A percentile compares a stretch with the other conserved stretches of the same genome.
Conservation (phyloP, 2,797 vertebrate species). For the Danio jaintianensis region DNA sequence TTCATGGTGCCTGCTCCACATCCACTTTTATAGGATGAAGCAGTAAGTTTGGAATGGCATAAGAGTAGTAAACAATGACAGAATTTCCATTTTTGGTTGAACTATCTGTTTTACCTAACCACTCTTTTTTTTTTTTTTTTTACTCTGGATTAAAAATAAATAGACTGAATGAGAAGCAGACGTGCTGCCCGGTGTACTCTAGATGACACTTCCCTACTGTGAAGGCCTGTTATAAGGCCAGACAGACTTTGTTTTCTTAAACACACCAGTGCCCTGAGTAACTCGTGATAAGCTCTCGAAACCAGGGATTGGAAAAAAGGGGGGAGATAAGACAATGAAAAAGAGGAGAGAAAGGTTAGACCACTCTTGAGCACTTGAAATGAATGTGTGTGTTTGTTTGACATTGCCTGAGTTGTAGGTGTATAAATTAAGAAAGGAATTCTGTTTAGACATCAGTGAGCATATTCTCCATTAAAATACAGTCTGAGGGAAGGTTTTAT, state of each 20-base stretch:
- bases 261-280: conserved; percentile 35
- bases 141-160: conserved; percentile 63
- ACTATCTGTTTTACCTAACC: neutral
- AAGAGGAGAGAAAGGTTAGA: conserved; percentile 36
- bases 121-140: conserved; percentile 14
- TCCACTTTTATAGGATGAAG: neutral
- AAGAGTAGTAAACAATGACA: neutral
- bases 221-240: conserved; percentile 43
- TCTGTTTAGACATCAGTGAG: neutral
- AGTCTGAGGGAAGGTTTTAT: neutral
- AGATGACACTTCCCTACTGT: conserved; percentile 61
- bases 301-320: neutral
- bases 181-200: conserved; percentile 52
- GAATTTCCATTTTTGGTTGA: neutral
- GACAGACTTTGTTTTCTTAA: conserved; percentile 62
- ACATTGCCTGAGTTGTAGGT: conserved; percentile 21
- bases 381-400: conserved; percentile 16
- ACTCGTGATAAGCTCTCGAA: conserved; percentile 55
- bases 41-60: neutral
- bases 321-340: neutral
- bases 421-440: neutral
- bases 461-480: neutral
- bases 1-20: neutral
- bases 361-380: neutral
- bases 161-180: conserved; percentile 64